Conservation (phyloP, 2,113 vertebrate genomes). For the Nannobrachium achirus region DNA sequence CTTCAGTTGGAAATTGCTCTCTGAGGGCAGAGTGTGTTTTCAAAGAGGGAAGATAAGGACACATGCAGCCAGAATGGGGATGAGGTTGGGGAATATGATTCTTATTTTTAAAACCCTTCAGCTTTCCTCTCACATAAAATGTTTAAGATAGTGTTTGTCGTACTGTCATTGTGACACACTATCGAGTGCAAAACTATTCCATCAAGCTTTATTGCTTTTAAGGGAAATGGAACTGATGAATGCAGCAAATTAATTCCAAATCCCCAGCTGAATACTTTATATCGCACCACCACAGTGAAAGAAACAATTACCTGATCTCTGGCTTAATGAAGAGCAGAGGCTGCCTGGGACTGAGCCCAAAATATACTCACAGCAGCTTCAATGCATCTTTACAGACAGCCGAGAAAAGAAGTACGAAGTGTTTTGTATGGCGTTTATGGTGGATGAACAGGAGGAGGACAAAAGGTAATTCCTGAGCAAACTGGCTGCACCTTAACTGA, state of each 20-base stretch:
- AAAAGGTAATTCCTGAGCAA: neutral
- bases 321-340: conserved; percentile 1
- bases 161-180: conserved; percentile 48
- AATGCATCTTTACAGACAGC: conserved; percentile 18
- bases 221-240: conserved; percentile 8
- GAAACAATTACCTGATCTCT: conserved; percentile 6
- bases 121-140: conserved; percentile 16
- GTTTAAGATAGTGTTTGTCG: conserved; percentile 21
- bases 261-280: conserved; percentile 25
- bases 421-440: neutral
- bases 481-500: conserved; percentile 7
- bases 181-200: conserved; percentile 34
- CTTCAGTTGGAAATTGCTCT: conserved; percentile 16
- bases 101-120: conserved; percentile 25
- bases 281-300: conserved; percentile 27
- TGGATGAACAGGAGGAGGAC: neutral
- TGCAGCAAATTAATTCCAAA: conserved; percentile 4
- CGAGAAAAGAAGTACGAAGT: neutral
- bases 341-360: neutral
- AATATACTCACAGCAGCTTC: conserved; percentile 20
- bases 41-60: conserved; percentile 38
- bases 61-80: conserved; percentile 16
- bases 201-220: conserved; percentile 36
- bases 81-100: conserved; percentile 22
- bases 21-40: conserved; percentile 35